These are phyloP conservation scores for Cliona cf. orientalis DNA, from an alignment of 37 sponge, comb jelly and placozoan genomes.

Conservation along the genomic window DNA sequence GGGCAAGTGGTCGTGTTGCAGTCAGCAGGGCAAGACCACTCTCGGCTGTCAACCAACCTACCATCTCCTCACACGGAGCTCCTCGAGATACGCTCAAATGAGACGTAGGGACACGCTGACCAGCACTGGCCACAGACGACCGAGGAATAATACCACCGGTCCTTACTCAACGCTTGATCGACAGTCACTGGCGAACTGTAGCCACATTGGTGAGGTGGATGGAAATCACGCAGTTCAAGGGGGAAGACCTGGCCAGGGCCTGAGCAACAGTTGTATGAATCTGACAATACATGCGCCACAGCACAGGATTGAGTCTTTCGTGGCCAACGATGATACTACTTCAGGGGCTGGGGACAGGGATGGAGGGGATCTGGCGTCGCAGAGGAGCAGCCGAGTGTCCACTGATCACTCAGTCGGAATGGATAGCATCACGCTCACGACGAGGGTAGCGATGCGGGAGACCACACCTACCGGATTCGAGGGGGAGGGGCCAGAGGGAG, in stretches of 20 bases:
- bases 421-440: conserved; percentile 16
- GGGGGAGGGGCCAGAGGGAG: neutral
- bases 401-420: conserved; percentile 18
- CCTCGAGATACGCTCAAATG: conserved; percentile 75
- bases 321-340: neutral
- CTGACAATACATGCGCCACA: conserved; percentile 15
- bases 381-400: conserved; percentile 11
- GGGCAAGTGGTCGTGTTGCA: conserved; percentile 71
- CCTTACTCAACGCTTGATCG: neutral
- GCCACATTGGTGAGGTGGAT: neutral
- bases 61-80: conserved; percentile 71
- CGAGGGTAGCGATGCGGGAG: neutral
- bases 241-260: conserved; percentile 6
- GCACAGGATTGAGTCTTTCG: conserved; percentile 3
- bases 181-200: neutral
- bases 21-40: conserved; percentile 27
- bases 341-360: too few relatives aligned
- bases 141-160: neutral
- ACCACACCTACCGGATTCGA: neutral
- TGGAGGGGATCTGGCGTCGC: neutral
- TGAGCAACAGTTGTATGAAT: conserved; percentile 59
- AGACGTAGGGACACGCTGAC: conserved; percentile 63
- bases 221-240: conserved; percentile 6
- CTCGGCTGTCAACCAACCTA: conserved; percentile 84
- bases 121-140: neutral